A percentile compares a stretch with the other conserved stretches of the same genome.
Evolutionary conservation across 64 coral and sea anemone genomes (phyloP).

Genomic region (Hydrozoanthus tunicans): DNA sequence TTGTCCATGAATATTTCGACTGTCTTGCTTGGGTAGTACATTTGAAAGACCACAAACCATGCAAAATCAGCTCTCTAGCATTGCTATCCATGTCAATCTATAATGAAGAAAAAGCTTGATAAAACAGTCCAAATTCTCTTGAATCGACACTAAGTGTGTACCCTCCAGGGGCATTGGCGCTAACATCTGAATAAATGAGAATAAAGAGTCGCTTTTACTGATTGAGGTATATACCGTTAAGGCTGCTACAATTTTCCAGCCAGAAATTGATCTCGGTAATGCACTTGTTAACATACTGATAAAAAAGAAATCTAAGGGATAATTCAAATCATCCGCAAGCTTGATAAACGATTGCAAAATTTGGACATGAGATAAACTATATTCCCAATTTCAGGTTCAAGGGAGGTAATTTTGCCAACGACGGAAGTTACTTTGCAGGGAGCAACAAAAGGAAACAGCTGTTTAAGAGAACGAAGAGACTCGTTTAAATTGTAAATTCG

Average conservation of each 20-base stretch:
- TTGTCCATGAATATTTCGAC: slow-evolving; percentile 60
- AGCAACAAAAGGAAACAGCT: slow-evolving; percentile 5
- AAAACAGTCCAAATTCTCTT: background rate
- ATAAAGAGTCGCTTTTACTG: background rate
- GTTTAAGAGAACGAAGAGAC: slow-evolving; percentile 6
- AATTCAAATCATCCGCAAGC: background rate
- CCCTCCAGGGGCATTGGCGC: background rate
- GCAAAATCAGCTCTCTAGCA: slow-evolving; percentile 45
- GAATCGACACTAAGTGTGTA: slow-evolving; percentile 4
- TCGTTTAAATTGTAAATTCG: background rate
- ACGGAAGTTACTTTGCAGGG: slow-evolving; percentile 3
- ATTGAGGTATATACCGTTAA: background rate
- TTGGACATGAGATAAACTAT: background rate
- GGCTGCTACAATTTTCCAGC: background rate
- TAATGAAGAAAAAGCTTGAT: slow-evolving; percentile 27
- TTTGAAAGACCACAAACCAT: slow-evolving; percentile 53
- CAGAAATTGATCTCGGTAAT: background rate
- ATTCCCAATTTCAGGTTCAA: background rate
- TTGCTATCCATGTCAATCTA: slow-evolving; percentile 4
- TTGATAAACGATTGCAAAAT: slow-evolving; percentile 8
- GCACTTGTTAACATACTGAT: background rate
- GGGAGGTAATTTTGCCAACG: background rate
- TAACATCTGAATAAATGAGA: background rate
- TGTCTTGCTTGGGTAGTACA: slow-evolving; percentile 12
- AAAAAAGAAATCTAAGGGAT: background rate